Percentiles rank a stretch among this genome's conserved stretches.
Evolutionary conservation across 2,888 invertebrate species (phyloP).

Genomic region (Sycophila texana): DNA sequence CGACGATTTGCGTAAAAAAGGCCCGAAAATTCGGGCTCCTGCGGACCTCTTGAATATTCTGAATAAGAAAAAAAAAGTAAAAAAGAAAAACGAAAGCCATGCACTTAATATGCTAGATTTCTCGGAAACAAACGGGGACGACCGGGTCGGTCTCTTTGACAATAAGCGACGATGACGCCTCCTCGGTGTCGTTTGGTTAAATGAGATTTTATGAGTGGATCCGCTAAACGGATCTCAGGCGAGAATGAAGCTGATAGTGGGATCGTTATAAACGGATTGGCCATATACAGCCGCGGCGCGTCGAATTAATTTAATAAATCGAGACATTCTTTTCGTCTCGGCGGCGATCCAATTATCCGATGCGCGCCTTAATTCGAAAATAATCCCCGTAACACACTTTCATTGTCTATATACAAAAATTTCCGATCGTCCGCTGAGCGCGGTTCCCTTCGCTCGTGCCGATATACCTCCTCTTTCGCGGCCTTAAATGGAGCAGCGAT

Average conservation of each 20-base stretch:
- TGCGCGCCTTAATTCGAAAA: constrained; percentile 34
- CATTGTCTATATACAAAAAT: constrained; percentile 12
- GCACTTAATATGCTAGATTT: too few species aligned
- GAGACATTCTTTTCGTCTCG: constrained; percentile 35
- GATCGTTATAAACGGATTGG: constrained; percentile 52
- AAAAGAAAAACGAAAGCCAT: too few species aligned
- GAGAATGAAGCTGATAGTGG: neutral
- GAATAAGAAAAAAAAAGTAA: too few species aligned
- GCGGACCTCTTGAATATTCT: too few species aligned
- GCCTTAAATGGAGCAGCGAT: neutral
- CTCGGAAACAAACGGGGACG: too few species aligned
- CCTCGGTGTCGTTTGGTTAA: constrained; percentile 34
- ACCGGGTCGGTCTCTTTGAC: constrained; percentile 16
- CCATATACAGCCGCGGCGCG: neutral
- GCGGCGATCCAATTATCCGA: constrained; percentile 41
- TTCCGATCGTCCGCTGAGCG: neutral
- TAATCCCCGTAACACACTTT: constrained; percentile 39
- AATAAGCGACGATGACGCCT: constrained; percentile 43
- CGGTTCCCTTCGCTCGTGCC: too few species aligned
- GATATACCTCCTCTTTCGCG: neutral
- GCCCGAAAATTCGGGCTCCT: too few species aligned
- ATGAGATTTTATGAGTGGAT: constrained; percentile 29
- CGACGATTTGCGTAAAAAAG: too few species aligned
- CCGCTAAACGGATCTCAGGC: constrained; percentile 43
- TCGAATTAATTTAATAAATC: constrained; percentile 55